Conservation (phyloP, 1,140 invertebrate genomes). For the Platyura marginata region DNA sequence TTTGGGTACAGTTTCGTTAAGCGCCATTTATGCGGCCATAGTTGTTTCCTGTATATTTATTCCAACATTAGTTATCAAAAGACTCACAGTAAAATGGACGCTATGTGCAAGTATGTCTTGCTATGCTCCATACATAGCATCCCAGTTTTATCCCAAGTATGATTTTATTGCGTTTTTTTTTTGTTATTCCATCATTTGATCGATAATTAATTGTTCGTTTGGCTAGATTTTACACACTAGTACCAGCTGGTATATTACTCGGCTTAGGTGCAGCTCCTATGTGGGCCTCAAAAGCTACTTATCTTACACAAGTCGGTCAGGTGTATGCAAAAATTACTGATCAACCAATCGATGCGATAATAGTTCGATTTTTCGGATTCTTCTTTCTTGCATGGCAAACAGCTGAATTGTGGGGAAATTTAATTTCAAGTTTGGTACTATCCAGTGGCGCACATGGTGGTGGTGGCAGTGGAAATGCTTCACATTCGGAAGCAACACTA, state of each 20-base stretch:
- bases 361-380: constrained; percentile 91
- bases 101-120: constrained; percentile 77
- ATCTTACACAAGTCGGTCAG: constrained; percentile 79
- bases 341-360: constrained; percentile 71
- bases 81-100: constrained; percentile 89
- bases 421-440: constrained; percentile 82
- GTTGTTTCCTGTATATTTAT: constrained; percentile 86
- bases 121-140: constrained; percentile 83
- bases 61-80: constrained; percentile 72
- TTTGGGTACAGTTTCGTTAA: constrained; percentile 64
- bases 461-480: constrained; percentile 27
- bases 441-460: constrained; percentile 53
- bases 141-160: constrained; percentile 67
- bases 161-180: too few relatives aligned
- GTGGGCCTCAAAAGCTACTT: constrained; percentile 93
- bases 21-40: constrained; percentile 72
- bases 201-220: not conserved
- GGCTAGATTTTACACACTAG: constrained; percentile 60
- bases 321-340: constrained; percentile 77
- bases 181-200: not conserved
- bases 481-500: constrained; percentile 29
- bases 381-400: constrained; percentile 96
- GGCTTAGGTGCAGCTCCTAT: constrained; percentile 86
- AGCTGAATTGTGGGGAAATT: constrained; percentile 87
- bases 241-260: constrained; percentile 77